Evolutionary conservation across 2,888 invertebrate genomes (phyloP).

Genomic region (Entomobrya multifasciata): DNA sequence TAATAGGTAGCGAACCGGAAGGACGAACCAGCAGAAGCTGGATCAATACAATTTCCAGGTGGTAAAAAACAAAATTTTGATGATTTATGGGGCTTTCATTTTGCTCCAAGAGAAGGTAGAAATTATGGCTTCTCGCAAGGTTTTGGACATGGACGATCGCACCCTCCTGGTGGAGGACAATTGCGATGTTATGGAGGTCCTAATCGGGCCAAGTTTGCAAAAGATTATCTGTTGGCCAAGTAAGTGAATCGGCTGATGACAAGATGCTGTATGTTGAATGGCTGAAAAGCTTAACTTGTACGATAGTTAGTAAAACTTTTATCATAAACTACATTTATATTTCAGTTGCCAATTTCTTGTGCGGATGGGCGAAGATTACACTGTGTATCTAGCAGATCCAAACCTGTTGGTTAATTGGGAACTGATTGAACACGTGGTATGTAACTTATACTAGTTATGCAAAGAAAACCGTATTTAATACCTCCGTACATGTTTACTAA

Average conservation of each 20-base stretch:
- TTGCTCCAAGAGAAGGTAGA: conserved; percentile 84
- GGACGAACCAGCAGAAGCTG: conserved; percentile 85
- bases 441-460: too few relatives aligned
- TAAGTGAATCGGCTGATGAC: too few relatives aligned
- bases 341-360: conserved; percentile 97
- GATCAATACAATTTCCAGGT: conserved; percentile 91
- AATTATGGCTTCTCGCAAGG: conserved; percentile 32
- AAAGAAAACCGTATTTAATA: too few relatives aligned
- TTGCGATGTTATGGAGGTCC: conserved; percentile 70
- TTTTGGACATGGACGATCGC: conserved; percentile 75
- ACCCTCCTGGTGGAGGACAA: conserved; percentile 77
- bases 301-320: not conserved
- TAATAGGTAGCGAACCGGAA: conserved; percentile 83
- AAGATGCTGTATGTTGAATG: too few relatives aligned
- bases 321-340: conserved; percentile 2
- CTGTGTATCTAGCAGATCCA: conserved; percentile 89
- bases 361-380: conserved; percentile 89
- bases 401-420: conserved; percentile 96
- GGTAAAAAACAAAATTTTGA: conserved; percentile 96
- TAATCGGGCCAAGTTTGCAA: conserved; percentile 85
- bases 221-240: conserved; percentile 93
- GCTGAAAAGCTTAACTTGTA: too few relatives aligned
- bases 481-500: too few relatives aligned
- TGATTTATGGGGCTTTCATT: conserved; percentile 96
- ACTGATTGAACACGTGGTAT: conserved; percentile 95